phyloP scores from a whole-genome alignment of 2,888 invertebrate genomes.

The Micropterix aruncella region DNA sequence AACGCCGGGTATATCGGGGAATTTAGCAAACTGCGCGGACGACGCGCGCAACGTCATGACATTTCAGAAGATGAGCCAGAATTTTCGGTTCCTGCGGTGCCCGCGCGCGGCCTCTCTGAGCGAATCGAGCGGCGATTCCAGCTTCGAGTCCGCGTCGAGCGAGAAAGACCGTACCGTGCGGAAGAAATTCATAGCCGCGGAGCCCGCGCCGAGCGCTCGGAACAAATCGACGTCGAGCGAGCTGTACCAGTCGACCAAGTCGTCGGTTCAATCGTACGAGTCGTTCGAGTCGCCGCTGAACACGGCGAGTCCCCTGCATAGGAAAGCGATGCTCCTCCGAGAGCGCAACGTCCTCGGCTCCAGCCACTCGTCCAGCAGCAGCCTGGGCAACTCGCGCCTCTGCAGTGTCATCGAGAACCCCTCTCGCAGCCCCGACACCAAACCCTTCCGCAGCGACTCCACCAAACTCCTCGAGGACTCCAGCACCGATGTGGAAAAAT shows the following conservation, averaged over 20 bases:
- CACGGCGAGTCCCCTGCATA: conserved; percentile 5
- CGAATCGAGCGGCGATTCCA: conserved; percentile 29
- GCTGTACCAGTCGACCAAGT: conserved; percentile 12
- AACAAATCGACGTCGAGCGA: conserved; percentile 12
- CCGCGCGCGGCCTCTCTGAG: conserved; percentile 16
- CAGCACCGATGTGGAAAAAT: conserved; percentile 11
- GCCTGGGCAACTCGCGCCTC: conserved; percentile 10
- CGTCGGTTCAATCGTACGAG: conserved; percentile 12
- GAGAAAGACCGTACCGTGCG: neutral
- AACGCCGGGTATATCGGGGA: conserved; percentile 50
- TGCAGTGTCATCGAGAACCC: conserved; percentile 13
- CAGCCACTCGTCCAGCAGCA: conserved; percentile 11
- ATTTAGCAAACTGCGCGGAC: conserved; percentile 49
- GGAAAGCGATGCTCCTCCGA: conserved; percentile 9
- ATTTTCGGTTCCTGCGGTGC: conserved; percentile 26
- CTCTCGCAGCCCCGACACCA: conserved; percentile 12
- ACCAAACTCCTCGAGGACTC: conserved; percentile 11
- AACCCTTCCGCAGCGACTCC: conserved; percentile 9
- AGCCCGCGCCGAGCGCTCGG: neutral
- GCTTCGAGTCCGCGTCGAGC: conserved; percentile 34
- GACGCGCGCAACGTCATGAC: conserved; percentile 42
- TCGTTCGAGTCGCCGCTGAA: conserved; percentile 8
- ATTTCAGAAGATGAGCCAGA: conserved; percentile 36
- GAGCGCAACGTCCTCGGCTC: conserved; percentile 7
- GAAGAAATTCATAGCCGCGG: neutral